Base-by-base conservation (phyloP, 2,113 vertebrate genomes). In the Notothenia rossii region DNA sequence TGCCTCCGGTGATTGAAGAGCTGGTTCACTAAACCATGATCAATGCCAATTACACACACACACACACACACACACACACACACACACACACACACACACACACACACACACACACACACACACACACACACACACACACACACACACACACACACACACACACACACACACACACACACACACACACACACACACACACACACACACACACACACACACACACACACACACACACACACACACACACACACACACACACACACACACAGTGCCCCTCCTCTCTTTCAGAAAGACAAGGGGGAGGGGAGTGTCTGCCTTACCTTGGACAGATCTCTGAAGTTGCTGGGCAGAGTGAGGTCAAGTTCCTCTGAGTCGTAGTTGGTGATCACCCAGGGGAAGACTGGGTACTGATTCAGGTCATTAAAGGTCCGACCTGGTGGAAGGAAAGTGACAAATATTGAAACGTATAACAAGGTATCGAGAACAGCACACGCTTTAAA, bases 301-400 rank as follows among this genome's bases (percentile, higher is more conserved):
- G 40, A 67, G 3, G 43, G 43, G 36, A 60, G 58, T 18, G 50
- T 45, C 7, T 13, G 20, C 7, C 33, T 86, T 94, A 99, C 98
- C 97, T 99, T 99, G 75, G 98, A 99, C 72, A 99, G 95, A 94
- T 99, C 98, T 94, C 98, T 96, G 94, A 97, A 99, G 95, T 99
- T 99, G 95, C 97, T 99, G 54, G 98, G 98, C 88, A 99, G 94
- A 14, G 97, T 99, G 79, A 99, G 96, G 93, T 99, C 98, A 91
- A 99, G 85, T 69, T 98, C 96, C 77, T 96, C 96, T 4, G 97
- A 97, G 63, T 99, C 98, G 68, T 99, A 99, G 94, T 99, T 99
- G 86, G 97, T 99, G 93, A 99, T 97, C 74, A 99, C 96, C 98
- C 98, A 99, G 5, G 98, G 98, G 93, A 99, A 99, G 82, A 99